Conservation (phyloP, 2,797 vertebrate genomes). For the Neostethus bicornis region DNA sequence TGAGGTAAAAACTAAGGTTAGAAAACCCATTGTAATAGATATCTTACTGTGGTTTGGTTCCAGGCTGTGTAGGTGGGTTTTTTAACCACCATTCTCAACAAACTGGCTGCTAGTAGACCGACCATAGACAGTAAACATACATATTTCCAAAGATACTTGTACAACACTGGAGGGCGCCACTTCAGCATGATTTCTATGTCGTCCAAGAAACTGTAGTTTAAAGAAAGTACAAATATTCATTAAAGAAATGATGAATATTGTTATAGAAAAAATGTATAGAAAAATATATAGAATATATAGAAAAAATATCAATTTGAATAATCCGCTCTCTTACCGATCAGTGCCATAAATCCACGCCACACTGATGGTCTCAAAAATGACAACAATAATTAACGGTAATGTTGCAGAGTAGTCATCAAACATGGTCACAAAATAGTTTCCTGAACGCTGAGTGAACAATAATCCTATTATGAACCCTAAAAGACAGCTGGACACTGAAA, state of each 20-base stretch:
- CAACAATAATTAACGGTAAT: conserved; percentile 80
- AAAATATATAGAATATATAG: background rate
- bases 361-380: conserved; percentile 82
- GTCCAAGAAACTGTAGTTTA: conserved; percentile 82
- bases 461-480: conserved; percentile 84
- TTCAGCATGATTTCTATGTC: conserved; percentile 81
- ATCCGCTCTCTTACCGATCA: conserved; percentile 78
- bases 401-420: conserved; percentile 86
- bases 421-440: conserved; percentile 86
- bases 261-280: background rate
- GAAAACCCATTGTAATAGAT: background rate
- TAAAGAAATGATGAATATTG: background rate
- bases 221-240: background rate
- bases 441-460: conserved; percentile 82
- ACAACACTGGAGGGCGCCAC: conserved; percentile 81
- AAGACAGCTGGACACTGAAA: conserved; percentile 78
- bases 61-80: conserved; percentile 82
- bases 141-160: conserved; percentile 84
- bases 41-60: conserved; percentile 81
- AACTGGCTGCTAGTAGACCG: conserved; percentile 73
- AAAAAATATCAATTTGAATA: background rate
- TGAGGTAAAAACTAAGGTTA: background rate
- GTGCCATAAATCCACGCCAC: conserved; percentile 86
- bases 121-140: conserved; percentile 81
- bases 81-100: conserved; percentile 76